Conservation (phyloP, 2,888 invertebrate species). For the Drosophila neotestacea region DNA sequence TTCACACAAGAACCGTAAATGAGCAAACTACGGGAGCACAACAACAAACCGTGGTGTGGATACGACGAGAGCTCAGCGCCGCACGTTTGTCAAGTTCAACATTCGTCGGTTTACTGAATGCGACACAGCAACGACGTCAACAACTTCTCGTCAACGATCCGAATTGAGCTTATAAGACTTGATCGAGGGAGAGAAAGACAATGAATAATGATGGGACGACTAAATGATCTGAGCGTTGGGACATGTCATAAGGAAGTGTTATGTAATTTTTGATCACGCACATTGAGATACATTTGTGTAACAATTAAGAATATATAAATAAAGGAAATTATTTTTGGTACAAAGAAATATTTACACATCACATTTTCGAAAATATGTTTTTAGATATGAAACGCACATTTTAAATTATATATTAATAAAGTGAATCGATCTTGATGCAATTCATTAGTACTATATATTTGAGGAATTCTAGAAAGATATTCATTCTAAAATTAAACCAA, state of each 20-base stretch:
- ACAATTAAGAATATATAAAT: neutral
- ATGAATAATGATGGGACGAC: slow-evolving; percentile 6
- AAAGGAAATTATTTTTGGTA: neutral
- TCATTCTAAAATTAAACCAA: neutral
- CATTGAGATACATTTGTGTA: neutral
- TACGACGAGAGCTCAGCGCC: slow-evolving; percentile 49
- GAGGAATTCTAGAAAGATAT: neutral
- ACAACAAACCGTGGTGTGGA: slow-evolving; percentile 15
- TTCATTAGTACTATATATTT: neutral
- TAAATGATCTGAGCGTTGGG: slow-evolving; percentile 17
- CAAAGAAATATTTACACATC: neutral
- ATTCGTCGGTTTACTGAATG: slow-evolving; percentile 79
- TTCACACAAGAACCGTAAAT: slow-evolving; percentile 14
- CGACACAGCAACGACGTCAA: slow-evolving; percentile 45
- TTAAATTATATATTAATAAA: too few relatives aligned
- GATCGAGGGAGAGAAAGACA: slow-evolving; percentile 27
- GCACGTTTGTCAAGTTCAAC: slow-evolving; percentile 77
- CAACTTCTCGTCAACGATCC: slow-evolving; percentile 47
- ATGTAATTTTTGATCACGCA: neutral
- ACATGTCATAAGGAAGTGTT: slow-evolving; percentile 22
- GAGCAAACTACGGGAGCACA: slow-evolving; percentile 12
- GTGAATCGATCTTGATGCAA: neutral
- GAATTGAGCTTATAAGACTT: slow-evolving; percentile 29
- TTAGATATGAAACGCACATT: too few relatives aligned
- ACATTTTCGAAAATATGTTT: neutral